Conservation (phyloP, 2,797 vertebrate genomes). For the Gymnopithys bicolor region DNA sequence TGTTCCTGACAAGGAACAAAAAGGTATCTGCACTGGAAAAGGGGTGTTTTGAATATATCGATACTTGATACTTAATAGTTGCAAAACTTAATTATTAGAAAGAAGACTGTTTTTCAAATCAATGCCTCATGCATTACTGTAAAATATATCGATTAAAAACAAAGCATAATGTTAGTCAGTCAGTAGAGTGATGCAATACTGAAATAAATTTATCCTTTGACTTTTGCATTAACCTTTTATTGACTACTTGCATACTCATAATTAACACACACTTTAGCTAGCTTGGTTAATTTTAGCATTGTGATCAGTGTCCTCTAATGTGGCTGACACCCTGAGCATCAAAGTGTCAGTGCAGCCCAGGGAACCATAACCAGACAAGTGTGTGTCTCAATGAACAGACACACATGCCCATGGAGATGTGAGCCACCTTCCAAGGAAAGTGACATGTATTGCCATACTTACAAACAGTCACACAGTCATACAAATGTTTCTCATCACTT, state of each 20-base stretch:
- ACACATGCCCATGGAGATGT: neutral
- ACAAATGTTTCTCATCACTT: neutral
- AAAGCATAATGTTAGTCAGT: slow-evolving; percentile 90
- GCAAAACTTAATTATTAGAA: slow-evolving; percentile 64
- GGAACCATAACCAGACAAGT: neutral
- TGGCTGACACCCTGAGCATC: slow-evolving; percentile 51
- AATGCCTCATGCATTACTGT: slow-evolving; percentile 94
- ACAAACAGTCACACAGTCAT: neutral
- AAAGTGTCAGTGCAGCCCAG: slow-evolving; percentile 49
- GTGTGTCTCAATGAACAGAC: neutral
- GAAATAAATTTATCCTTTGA: slow-evolving; percentile 98
- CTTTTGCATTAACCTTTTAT: slow-evolving; percentile 99
- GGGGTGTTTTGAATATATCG: neutral
- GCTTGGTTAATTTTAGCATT: slow-evolving; percentile 92
- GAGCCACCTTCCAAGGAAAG: neutral
- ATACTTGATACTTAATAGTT: slow-evolving; percentile 57
- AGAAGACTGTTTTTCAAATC: slow-evolving; percentile 77
- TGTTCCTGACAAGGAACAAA: neutral
- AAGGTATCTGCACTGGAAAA: slow-evolving; percentile 17
- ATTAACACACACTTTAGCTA: slow-evolving; percentile 99
- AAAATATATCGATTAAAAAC: slow-evolving; percentile 98
- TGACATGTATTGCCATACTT: accelerated
- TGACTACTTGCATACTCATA: slow-evolving; percentile 98
- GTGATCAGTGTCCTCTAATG: slow-evolving; percentile 71
- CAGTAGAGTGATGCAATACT: slow-evolving; percentile 95